Evolutionary conservation across 2,113 vertebrate genomes (phyloP).

Genomic region (Sander lucioperca): DNA sequence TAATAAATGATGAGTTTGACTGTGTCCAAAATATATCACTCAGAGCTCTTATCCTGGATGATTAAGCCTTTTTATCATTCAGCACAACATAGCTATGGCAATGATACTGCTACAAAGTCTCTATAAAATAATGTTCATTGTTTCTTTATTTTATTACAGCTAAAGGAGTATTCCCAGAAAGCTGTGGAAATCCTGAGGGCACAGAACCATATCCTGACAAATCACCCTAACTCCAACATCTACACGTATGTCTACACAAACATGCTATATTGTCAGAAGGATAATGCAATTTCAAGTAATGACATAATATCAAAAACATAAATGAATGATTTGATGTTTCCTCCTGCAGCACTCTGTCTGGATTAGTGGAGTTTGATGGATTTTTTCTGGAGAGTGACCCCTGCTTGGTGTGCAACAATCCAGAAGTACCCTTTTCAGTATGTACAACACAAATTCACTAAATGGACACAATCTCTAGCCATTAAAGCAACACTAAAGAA

Average conservation of each 20-base stretch:
- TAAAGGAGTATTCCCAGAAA: constrained; percentile 98
- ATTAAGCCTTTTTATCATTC: constrained; percentile 4
- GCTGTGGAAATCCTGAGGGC: constrained; percentile 96
- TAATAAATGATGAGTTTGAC: neutral
- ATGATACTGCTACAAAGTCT: neutral
- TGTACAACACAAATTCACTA: constrained; percentile 71
- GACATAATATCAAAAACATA: neutral
- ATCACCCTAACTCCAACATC: constrained; percentile 99
- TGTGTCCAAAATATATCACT: neutral
- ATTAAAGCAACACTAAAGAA: no score
- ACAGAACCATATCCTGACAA: constrained; percentile 98
- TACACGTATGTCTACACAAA: constrained; percentile 91
- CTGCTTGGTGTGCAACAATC: constrained; percentile 98
- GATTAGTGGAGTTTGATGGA: constrained; percentile 97
- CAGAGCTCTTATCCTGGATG: neutral
- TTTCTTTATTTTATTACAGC: constrained; percentile 76
- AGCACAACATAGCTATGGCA: neutral
- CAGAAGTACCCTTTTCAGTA: constrained; percentile 98
- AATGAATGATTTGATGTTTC: constrained; percentile 8
- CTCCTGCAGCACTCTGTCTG: constrained; percentile 91
- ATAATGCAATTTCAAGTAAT: neutral
- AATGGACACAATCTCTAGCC: neutral
- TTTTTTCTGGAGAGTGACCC: constrained; percentile 98
- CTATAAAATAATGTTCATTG: neutral
- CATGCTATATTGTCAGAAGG: neutral